These are phyloP conservation scores for Gymnoscopelus braueri DNA, from an alignment of 2,797 vertebrate species.

Conservation along the genomic window DNA sequence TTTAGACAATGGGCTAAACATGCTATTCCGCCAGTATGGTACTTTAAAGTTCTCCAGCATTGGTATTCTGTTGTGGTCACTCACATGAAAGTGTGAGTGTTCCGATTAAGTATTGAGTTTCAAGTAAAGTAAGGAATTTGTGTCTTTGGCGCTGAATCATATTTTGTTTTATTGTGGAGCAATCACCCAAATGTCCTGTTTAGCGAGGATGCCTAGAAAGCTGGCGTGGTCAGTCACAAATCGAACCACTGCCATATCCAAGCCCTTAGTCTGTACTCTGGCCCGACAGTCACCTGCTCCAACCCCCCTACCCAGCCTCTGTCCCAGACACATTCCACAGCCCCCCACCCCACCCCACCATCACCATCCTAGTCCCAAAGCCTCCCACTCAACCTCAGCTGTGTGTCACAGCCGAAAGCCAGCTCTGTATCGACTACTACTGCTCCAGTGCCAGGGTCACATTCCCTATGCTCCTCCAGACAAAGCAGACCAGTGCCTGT, in stretches of 20 bases:
- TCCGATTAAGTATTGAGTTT: no score
- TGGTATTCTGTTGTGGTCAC: neutral
- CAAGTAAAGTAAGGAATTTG: no score
- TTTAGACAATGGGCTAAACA: no score
- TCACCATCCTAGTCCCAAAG: no score
- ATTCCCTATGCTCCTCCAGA: neutral
- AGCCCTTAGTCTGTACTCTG: neutral
- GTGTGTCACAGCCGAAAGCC: no score
- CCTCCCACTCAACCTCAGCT: no score
- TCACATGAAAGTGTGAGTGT: no score
- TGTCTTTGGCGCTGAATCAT: no score
- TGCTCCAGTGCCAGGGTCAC: neutral
- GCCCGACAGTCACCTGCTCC: neutral
- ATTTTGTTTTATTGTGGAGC: no score
- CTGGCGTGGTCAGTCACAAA: constrained; percentile 19
- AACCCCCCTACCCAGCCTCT: constrained; percentile 16
- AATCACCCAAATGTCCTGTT: neutral
- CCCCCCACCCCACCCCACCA: neutral
- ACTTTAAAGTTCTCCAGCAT: neutral
- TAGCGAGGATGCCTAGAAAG: constrained; percentile 9
- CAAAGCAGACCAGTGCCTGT: neutral
- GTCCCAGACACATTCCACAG: constrained; percentile 2
- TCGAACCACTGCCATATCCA: neutral
- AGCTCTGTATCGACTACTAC: no score
- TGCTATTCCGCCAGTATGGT: no score